A percentile compares a stretch with the other conserved stretches of the same genome.
Conservation (phyloP, 1,140 invertebrate species). For the Drosophila kikkawai region DNA sequence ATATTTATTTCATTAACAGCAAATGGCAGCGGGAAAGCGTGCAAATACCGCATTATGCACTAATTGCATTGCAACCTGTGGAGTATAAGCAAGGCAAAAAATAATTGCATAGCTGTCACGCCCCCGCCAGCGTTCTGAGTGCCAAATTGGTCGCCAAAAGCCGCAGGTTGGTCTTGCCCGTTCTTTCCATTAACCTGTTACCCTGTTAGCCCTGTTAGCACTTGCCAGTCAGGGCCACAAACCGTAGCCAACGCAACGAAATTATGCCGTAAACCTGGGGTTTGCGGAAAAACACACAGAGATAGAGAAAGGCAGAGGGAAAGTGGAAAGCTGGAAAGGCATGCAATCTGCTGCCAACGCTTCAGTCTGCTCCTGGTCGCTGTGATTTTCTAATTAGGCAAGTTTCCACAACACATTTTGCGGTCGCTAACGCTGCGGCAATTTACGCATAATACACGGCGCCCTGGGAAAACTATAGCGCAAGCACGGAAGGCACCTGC, state of each 20-base stretch:
- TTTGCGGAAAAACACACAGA: neutral
- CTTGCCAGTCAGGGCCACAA: conserved; percentile 31
- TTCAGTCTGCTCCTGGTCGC: conserved; percentile 43
- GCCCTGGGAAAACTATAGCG: conserved; percentile 1
- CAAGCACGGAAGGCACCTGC: conserved; percentile 17
- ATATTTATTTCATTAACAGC: conserved; percentile 71
- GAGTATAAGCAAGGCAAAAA: conserved; percentile 48
- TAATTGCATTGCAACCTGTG: conserved; percentile 78
- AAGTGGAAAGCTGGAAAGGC: conserved; percentile 17
- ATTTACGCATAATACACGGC: conserved; percentile 65
- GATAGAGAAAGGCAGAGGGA: too few relatives aligned
- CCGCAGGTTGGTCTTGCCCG: conserved; percentile 20
- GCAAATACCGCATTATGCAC: conserved; percentile 56
- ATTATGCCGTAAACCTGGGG: conserved; percentile 34
- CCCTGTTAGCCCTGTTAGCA: conserved; percentile 27
- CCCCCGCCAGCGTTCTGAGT: neutral
- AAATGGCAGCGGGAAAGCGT: conserved; percentile 56
- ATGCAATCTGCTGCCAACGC: conserved; percentile 48
- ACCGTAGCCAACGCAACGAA: conserved; percentile 31
- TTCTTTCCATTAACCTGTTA: conserved; percentile 13
- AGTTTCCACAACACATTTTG: conserved; percentile 61
- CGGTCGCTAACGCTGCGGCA: conserved; percentile 62
- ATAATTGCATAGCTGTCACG: conserved; percentile 15
- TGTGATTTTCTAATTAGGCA: conserved; percentile 80
- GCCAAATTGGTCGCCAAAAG: conserved; percentile 38